Base-by-base conservation (phyloP, 2,797 vertebrate species). In the Amphiprion clarkii region DNA sequence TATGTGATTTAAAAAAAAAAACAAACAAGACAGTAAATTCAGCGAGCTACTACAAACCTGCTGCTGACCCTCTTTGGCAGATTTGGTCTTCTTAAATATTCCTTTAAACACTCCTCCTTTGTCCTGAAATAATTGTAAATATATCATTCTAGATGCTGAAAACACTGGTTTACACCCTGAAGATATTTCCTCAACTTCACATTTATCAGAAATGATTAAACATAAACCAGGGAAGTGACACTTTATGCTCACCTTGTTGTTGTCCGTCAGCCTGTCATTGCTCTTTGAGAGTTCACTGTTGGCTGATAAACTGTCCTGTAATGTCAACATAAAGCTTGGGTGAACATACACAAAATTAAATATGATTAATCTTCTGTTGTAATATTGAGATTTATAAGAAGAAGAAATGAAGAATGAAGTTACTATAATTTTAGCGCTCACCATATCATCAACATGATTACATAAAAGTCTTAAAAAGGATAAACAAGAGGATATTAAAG, bases 101-200 rank as follows among this genome's bases (percentile, higher is more conserved):
- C 87, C 89, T 82, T 86, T 92, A 46, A 92, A 82, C n/a, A 85
- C 64, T 2, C 83, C 76, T 46, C 82, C 84, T 76, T 90, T 93
- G 16, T 90, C 86, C 92, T 93, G 65, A 60, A 82, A 86, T 17
- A 44, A 13, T 0, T 21, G 74, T 2, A 21, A 44, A 46, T 5
- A 53, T 1, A 21, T 69, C n/a, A 7, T 8, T 11, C 0, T 27
- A 16, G 6, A 54, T 39, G 3, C 8, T 21, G 1, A 53, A 68
- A 25, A 2, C 31, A 39, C 25, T 2, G 48, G 9, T 49, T 21
- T 49, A 23, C 21, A 9, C 12, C 4, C 42, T 52, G 48, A 49
- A 0, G 10, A 52, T 12, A 21, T 21, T 23, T 27, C 25, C 23
- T 25, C 52, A 3, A 44, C n/a, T 25, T 1, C 21, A 29, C 11